A percentile compares a stretch with the other conserved stretches of the same genome.
phyloP scores from a whole-genome alignment of 2,113 vertebrate species.

The Microcebus jonahi region DNA sequence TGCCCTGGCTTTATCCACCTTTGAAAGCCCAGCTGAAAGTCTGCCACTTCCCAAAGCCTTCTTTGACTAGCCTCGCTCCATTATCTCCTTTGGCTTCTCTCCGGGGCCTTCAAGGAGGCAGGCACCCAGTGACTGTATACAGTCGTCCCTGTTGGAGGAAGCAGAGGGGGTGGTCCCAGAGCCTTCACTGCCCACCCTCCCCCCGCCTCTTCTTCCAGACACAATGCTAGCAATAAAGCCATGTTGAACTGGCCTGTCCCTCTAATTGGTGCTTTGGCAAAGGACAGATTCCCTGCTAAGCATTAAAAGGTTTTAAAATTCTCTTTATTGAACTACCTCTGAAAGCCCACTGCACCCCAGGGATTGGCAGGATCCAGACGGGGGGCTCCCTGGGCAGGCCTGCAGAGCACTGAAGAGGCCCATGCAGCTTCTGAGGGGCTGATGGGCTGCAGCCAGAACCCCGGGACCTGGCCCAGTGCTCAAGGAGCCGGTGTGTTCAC shows the following conservation, averaged over 20 bases:
- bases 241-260: conserved; percentile 47
- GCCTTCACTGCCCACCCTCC: neutral
- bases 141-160: neutral
- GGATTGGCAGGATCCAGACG: neutral
- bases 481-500: too few relatives aligned
- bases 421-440: neutral
- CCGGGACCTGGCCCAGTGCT: neutral
- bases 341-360: neutral
- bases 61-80: neutral
- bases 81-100: neutral
- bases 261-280: conserved; percentile 74
- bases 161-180: neutral
- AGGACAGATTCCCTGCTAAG: conserved; percentile 63
- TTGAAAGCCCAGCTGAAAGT: neutral
- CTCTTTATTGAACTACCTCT: conserved; percentile 67
- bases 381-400: neutral
- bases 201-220: neutral
- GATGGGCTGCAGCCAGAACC: neutral
- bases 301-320: conserved; percentile 72
- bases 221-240: conserved; percentile 56
- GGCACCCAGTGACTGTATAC: fast-evolving
- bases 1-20: neutral
- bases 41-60: neutral
- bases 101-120: neutral
- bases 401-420: neutral